Percentiles rank a stretch among this genome's conserved stretches.
Evolutionary conservation across 2,888 invertebrate genomes (phyloP).

Genomic region (Petrolisthes manimaculis): DNA sequence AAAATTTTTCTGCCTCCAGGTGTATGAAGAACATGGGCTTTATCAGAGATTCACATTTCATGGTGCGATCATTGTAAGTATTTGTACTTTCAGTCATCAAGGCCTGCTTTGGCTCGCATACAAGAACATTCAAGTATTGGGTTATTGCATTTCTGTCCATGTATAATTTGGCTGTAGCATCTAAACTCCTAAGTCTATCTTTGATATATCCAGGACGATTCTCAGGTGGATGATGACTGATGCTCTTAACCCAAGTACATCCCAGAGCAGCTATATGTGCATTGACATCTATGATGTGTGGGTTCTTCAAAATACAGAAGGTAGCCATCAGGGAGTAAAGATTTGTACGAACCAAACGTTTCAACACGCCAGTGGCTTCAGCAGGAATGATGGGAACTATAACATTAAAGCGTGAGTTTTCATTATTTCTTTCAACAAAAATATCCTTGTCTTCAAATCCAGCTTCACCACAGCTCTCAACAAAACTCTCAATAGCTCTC

Average conservation of each 20-base stretch:
- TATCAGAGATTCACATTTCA: constrained; percentile 58
- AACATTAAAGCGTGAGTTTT: constrained; percentile 44
- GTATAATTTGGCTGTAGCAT: constrained; percentile 51
- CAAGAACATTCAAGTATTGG: constrained; percentile 37
- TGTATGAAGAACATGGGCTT: constrained; percentile 51
- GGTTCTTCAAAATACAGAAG: constrained; percentile 58
- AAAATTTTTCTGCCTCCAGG: constrained; percentile 36
- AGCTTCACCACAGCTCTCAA: neutral
- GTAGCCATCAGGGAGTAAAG: constrained; percentile 49
- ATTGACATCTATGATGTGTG: constrained; percentile 51
- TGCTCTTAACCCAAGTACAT: constrained; percentile 54
- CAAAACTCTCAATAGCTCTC: constrained; percentile 32
- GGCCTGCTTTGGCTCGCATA: constrained; percentile 35
- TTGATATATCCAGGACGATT: constrained; percentile 43
- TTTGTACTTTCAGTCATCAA: constrained; percentile 57
- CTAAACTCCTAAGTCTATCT: constrained; percentile 27
- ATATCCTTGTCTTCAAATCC: constrained; percentile 41
- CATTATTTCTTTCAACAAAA: constrained; percentile 30
- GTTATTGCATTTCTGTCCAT: constrained; percentile 39
- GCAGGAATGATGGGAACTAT: constrained; percentile 53
- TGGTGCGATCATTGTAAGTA: neutral
- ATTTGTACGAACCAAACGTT: constrained; percentile 44
- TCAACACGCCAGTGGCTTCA: constrained; percentile 21
- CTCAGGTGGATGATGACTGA: constrained; percentile 25
- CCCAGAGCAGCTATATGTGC: constrained; percentile 57